Evolutionary conservation across 2,888 invertebrate genomes (phyloP).

Genomic region (Bursaphelenchus okinawaensis): DNA sequence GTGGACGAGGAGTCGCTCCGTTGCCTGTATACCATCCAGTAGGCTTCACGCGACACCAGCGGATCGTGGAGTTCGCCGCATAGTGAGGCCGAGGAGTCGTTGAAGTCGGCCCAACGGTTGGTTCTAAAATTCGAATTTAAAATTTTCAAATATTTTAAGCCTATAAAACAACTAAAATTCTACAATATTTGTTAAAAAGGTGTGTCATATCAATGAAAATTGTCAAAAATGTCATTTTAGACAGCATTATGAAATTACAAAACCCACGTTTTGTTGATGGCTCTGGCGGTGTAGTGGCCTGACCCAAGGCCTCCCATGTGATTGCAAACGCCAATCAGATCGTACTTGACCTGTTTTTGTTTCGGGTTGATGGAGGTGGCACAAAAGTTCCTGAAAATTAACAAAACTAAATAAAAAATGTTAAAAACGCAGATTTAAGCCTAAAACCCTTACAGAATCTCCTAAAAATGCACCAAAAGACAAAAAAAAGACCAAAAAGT

Average conservation of each 20-base stretch:
- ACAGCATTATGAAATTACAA: constrained; percentile 19
- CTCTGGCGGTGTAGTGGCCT: constrained; percentile 52
- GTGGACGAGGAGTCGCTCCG: constrained; percentile 1
- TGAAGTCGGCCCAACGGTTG: constrained; percentile 46
- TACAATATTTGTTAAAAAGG: not conserved
- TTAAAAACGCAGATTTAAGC: too few species aligned
- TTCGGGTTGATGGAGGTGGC: constrained; percentile 35
- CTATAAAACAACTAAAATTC: not conserved
- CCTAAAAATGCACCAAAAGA: too few species aligned
- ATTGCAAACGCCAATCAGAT: constrained; percentile 38
- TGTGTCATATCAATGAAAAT: not conserved
- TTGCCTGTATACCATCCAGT: constrained; percentile 41
- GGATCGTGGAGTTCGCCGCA: constrained; percentile 21
- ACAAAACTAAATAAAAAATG: too few species aligned
- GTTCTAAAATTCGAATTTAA: constrained; percentile 3
- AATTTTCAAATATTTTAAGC: not conserved
- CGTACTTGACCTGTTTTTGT: constrained; percentile 10
- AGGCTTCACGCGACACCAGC: constrained; percentile 36
- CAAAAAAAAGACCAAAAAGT: too few species aligned
- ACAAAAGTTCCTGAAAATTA: constrained; percentile 38
- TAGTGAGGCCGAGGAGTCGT: constrained; percentile 33
- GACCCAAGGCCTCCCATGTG: constrained; percentile 47
- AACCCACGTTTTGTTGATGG: constrained; percentile 25
- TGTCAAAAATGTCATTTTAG: constrained; percentile 25
- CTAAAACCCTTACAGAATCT: too few species aligned